A percentile compares a stretch with the other conserved stretches of the same genome.
Conservation (phyloP, 2,113 vertebrate species). For the Heloderma charlesbogerti region DNA sequence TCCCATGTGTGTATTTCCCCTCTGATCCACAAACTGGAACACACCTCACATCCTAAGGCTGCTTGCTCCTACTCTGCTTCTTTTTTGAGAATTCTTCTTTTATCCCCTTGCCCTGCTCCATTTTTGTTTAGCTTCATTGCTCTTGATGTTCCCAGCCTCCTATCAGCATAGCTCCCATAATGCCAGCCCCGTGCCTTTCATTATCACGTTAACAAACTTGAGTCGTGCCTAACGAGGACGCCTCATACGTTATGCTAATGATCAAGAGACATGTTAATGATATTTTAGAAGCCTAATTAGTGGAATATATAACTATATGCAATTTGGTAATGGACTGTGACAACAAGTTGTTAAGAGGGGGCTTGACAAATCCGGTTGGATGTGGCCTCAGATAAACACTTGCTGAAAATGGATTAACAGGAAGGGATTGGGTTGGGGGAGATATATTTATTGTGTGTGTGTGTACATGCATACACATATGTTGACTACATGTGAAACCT, state of each 20-base stretch:
- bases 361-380: slow-evolving; percentile 84
- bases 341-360: slow-evolving; percentile 90
- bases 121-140: slow-evolving; percentile 37
- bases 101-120: background rate
- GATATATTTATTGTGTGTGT: background rate
- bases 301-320: slow-evolving; percentile 96
- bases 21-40: background rate
- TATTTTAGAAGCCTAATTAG: slow-evolving; percentile 99
- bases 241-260: slow-evolving; percentile 99
- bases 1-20: background rate
- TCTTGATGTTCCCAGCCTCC: slow-evolving; percentile 64
- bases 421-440: slow-evolving; percentile 24
- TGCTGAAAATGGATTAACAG: slow-evolving; percentile 71
- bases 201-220: slow-evolving; percentile 90
- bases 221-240: slow-evolving; percentile 91
- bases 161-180: slow-evolving; percentile 60
- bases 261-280: slow-evolving; percentile 99
- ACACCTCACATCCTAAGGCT: background rate
- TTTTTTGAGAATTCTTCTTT: background rate
- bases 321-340: slow-evolving; percentile 98
- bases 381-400: slow-evolving; percentile 82
- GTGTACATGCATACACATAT: background rate
- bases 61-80: slow-evolving; percentile 32
- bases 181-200: slow-evolving; percentile 80
- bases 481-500: background rate